A percentile compares a stretch with the other conserved stretches of the same genome.
Conservation (phyloP, 2,113 vertebrate genomes). For the Noctilio leporinus region DNA sequence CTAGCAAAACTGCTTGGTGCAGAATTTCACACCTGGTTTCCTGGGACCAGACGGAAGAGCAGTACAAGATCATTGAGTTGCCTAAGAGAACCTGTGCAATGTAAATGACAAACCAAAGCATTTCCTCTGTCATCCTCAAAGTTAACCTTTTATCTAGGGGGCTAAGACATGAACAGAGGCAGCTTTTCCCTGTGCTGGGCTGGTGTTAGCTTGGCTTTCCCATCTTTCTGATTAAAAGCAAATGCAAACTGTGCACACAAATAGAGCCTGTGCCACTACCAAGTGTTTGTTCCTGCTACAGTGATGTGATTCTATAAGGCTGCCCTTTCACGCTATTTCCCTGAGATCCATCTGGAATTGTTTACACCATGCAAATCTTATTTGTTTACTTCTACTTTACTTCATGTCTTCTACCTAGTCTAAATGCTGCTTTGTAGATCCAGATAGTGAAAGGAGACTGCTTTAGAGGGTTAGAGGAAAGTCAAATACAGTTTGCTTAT, state of each 20-base stretch:
- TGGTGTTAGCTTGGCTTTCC: neutral
- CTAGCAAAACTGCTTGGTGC: conserved; percentile 45
- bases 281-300: neutral
- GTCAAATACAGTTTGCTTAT: neutral
- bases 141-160: conserved; percentile 30
- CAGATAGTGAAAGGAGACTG: neutral
- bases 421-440: neutral
- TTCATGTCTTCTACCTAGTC: neutral
- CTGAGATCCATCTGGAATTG: conserved; percentile 43
- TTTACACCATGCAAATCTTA: conserved; percentile 27
- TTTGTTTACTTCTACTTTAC: conserved; percentile 5
- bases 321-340: conserved; percentile 50
- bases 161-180: conserved; percentile 17
- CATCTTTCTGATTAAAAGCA: neutral
- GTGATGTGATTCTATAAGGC: neutral
- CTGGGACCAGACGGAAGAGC: neutral
- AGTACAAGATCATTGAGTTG: conserved; percentile 34
- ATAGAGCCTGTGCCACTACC: neutral
- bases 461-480: neutral
- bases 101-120: conserved; percentile 49
- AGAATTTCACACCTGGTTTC: conserved; percentile 51
- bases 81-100: conserved; percentile 45
- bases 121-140: conserved; percentile 51
- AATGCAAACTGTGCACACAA: neutral
- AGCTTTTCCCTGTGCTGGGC: neutral